Conservation (phyloP, 2,797 vertebrate genomes). For the Enoplosus armatus region DNA sequence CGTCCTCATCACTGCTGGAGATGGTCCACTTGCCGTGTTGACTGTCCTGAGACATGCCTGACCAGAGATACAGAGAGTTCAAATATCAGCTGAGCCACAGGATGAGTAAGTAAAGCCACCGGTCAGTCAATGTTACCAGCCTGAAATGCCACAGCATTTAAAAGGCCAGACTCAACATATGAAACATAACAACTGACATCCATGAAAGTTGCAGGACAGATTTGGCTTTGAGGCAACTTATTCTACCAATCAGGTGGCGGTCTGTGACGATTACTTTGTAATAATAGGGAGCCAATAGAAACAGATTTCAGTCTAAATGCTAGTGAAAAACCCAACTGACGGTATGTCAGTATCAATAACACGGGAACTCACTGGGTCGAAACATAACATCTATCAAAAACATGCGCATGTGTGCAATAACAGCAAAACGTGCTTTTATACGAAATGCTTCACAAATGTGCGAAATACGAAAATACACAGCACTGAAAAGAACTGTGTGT, state of each 20-base stretch:
- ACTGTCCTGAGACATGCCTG: constrained; percentile 90
- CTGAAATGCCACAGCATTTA: background rate
- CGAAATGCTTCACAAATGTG: background rate
- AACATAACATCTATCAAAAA: background rate
- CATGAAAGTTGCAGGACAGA: background rate
- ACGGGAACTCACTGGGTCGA: too few species aligned
- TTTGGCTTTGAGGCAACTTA: background rate
- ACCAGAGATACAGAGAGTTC: constrained; percentile 16
- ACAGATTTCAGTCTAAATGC: background rate
- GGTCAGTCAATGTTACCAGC: background rate
- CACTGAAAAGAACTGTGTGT: too few species aligned
- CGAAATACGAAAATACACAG: background rate
- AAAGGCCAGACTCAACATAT: background rate
- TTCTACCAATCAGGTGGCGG: background rate
- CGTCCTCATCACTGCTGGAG: constrained; percentile 96
- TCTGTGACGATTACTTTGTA: background rate
- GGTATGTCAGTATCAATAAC: background rate
- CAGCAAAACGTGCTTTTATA: background rate
- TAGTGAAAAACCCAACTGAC: background rate
- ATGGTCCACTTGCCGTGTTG: constrained; percentile 93
- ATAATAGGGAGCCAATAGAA: background rate
- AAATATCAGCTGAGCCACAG: constrained; percentile 2
- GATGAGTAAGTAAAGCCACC: background rate
- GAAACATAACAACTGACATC: too few species aligned
- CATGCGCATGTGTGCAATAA: background rate